Conservation (phyloP, 2,113 vertebrate species). For the Zapornia atra region DNA sequence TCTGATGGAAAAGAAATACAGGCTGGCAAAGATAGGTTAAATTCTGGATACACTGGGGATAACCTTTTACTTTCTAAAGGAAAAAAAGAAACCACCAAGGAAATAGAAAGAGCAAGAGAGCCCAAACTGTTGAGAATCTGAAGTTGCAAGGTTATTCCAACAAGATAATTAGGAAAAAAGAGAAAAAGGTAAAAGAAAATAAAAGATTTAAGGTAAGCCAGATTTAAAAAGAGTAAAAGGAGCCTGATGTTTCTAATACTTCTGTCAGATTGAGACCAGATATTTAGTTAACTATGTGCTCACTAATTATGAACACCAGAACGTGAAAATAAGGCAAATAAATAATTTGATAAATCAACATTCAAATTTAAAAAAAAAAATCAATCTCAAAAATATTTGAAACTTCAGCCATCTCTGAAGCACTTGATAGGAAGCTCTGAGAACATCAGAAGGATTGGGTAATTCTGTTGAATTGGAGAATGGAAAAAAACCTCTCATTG, state of each 20-base stretch:
- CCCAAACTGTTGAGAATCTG: not conserved
- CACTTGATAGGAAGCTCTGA: not conserved
- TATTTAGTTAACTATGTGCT: not conserved
- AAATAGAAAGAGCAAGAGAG: not conserved
- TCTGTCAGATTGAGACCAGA: not conserved
- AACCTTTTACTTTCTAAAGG: not conserved
- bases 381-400: not conserved
- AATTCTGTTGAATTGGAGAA: not conserved
- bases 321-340: not conserved
- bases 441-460: not conserved
- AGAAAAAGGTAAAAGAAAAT: not conserved
- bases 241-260: not conserved
- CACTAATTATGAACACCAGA: not conserved
- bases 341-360: not conserved
- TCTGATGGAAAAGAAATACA: not conserved
- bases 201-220: not conserved
- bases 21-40: not conserved
- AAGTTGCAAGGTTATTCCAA: not conserved
- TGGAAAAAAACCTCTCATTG: not conserved
- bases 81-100: not conserved
- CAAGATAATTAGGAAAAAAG: not conserved
- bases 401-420: not conserved
- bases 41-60: not conserved
- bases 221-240: not conserved
- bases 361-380: not conserved